These are phyloP conservation scores for Ostrea edulis DNA, from an alignment of 1,140 invertebrate species.

Conservation along the genomic window DNA sequence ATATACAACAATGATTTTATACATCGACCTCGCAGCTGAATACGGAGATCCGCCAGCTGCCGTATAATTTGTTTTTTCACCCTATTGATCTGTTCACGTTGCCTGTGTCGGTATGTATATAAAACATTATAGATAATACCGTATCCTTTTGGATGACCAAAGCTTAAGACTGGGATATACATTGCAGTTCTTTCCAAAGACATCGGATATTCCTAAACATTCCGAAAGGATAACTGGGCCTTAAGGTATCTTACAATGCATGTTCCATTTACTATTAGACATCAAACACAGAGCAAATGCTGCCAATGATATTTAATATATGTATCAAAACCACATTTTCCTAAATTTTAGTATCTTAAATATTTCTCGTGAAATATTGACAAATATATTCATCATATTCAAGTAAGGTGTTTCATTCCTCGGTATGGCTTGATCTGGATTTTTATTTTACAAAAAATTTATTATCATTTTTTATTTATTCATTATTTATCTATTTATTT, in stretches of 20 bases:
- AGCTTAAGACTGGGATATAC: slow-evolving; percentile 1
- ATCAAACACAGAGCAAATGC: background rate
- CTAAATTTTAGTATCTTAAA: too few species aligned
- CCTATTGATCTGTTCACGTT: background rate
- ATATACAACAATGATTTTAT: background rate
- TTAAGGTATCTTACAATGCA: background rate
- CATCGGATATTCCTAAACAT: background rate
- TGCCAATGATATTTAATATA: background rate
- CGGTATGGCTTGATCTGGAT: too few species aligned
- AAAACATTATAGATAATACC: slow-evolving; percentile 26
- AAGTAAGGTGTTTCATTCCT: too few species aligned
- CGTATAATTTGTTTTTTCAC: slow-evolving; percentile 6
- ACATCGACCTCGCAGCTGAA: background rate
- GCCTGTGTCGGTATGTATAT: slow-evolving; percentile 33
- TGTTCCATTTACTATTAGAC: background rate
- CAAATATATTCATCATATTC: too few species aligned
- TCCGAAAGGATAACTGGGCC: background rate
- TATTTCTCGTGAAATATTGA: too few species aligned
- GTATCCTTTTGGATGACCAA: background rate
- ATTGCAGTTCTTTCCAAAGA: slow-evolving; percentile 18
- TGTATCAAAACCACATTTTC: too few species aligned
- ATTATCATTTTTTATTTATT: too few species aligned
- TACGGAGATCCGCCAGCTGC: background rate
- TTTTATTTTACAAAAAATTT: too few species aligned
- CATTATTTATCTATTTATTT: too few species aligned